Evolutionary conservation across 53 echinoderm and acorn worm species (phyloP), one percentile per base, ranked within the genome.

Genomic region (Luidia sarsii): DNA sequence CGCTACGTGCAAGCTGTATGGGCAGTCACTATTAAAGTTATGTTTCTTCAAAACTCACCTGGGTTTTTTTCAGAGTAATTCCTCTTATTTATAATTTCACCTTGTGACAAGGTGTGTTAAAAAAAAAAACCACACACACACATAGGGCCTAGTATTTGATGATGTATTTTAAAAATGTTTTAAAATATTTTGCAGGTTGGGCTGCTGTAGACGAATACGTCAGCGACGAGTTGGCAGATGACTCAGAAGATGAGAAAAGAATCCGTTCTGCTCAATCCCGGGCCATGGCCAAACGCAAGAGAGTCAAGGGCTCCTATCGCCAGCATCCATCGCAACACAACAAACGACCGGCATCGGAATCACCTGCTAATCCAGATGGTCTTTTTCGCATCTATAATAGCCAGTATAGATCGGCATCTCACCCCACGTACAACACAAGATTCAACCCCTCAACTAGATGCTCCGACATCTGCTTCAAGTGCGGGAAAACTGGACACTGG

Each of bases 231-330:
- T 49, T 70, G 25, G 71, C 71, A 14, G 71, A 70, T 24, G 50
- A 70, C 50, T 48, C 71, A 8, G 75, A 57, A 10, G 75, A 75
- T 36, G 75, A 75, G 38, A 75, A 75, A 39, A 22, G 75, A 36
- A 53, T 75, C 18, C 57, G 75, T 22, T 39, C 54, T 0, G 75
- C 75, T 19, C 75, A 75, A 41, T 66, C 66, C 43, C 41, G 66
- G 66, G 66, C 66, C 39, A 41, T 41, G 66, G 66, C 66, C 10
- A 66, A 66, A 66, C 66, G 43, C 20, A 66, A 66, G 41, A 66
- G 14, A 22, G 66, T 45, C 6, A 66, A 22, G 66, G 66, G 21
- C 24, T 0, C 24, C 6, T 22, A 39, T 22, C 20, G 59, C 27
- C 39, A 18, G 20, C 33, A 75, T 38, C 32, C 75, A 16, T 56